Conservation (phyloP, 2,888 invertebrate species). For the Drosophila pseudotakahashii region DNA sequence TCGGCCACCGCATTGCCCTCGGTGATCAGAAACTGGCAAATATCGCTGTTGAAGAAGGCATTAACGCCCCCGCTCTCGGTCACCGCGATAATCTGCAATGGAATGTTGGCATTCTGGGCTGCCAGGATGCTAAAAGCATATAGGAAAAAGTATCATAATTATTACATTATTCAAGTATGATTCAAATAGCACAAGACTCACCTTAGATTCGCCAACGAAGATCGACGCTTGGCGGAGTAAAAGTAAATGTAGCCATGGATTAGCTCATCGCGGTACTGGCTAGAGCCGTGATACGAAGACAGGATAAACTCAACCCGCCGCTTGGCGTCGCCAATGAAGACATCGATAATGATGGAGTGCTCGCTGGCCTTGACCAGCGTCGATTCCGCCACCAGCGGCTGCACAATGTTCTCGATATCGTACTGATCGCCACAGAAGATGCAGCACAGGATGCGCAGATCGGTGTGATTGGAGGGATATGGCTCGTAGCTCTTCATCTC, state of each 20-base stretch:
- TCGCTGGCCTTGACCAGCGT: conserved; percentile 89
- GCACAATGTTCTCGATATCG: conserved; percentile 94
- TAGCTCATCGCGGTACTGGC: conserved; percentile 95
- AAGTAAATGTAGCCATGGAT: conserved; percentile 98
- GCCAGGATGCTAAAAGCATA: conserved; percentile 90
- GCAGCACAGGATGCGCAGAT: conserved; percentile 93
- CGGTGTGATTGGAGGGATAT: conserved; percentile 84
- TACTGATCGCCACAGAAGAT: conserved; percentile 98
- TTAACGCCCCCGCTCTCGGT: conserved; percentile 95
- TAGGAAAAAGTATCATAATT: too few relatives aligned
- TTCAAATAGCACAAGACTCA: conserved; percentile 80
- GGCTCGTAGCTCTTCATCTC: conserved; percentile 84
- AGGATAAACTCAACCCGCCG: conserved; percentile 95
- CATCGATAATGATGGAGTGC: conserved; percentile 95
- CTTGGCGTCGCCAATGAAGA: conserved; percentile 95
- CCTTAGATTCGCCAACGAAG: conserved; percentile 96
- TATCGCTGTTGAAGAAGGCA: conserved; percentile 95
- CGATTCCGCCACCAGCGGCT: conserved; percentile 92
- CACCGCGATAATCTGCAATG: conserved; percentile 96
- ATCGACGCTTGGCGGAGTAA: conserved; percentile 97
- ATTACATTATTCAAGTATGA: too few relatives aligned
- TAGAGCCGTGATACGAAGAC: conserved; percentile 97
- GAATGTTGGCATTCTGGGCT: conserved; percentile 95
- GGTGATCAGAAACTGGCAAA: conserved; percentile 95
- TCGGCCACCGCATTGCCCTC: conserved; percentile 97